Percentiles rank a stretch among this genome's conserved stretches.
Conservation (phyloP, 2,888 invertebrate species). For the Microchrysa polita region DNA sequence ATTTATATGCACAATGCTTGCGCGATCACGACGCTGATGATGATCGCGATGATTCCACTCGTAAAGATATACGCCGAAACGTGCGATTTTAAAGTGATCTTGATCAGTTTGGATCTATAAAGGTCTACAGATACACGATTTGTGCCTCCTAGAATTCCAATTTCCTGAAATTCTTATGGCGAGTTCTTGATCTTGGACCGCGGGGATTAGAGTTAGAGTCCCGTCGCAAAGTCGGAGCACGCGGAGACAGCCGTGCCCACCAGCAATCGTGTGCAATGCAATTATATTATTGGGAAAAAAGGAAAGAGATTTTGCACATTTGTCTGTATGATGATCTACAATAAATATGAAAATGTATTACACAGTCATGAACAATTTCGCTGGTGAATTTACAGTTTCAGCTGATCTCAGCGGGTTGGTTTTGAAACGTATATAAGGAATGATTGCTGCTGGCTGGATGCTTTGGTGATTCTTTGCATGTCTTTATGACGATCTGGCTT, state of each 20-base stretch:
- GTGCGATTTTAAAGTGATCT: background rate
- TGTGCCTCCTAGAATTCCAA: no score
- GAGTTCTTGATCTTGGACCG: no score
- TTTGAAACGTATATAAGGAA: no score
- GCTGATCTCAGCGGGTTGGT: no score
- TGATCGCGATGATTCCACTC: background rate
- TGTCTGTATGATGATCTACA: background rate
- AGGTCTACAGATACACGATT: no score
- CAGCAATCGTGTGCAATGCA: background rate
- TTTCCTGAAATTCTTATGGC: no score
- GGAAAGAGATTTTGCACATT: background rate
- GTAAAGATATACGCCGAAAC: background rate
- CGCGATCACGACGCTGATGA: no score
- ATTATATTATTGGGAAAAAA: background rate
- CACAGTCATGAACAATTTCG: background rate
- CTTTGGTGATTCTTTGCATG: background rate
- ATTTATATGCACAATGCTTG: no score
- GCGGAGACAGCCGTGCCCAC: background rate
- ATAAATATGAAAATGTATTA: conserved; percentile 2
- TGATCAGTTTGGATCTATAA: background rate
- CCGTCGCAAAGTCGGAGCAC: background rate
- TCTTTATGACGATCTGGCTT: background rate
- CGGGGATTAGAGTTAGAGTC: no score
- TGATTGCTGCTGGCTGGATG: background rate
- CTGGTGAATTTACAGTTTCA: background rate